These are phyloP conservation scores for Bombus pascuorum DNA, from an alignment of 1,140 invertebrate species.

Conservation along the genomic window DNA sequence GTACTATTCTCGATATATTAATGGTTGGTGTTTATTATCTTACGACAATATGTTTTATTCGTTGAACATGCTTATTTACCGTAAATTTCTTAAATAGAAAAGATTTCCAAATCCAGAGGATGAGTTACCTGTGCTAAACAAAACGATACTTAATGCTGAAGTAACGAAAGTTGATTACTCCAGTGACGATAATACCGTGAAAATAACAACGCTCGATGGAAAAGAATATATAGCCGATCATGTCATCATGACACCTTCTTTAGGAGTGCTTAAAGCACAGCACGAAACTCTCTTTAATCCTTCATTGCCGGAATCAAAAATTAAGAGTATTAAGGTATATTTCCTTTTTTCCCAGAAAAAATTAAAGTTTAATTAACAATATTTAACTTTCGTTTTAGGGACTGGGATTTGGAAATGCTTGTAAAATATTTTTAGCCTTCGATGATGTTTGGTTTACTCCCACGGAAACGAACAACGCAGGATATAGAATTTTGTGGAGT, in stretches of 20 bases:
- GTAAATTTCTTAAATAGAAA: constrained; percentile 66
- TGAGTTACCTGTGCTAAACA: constrained; percentile 70
- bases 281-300: constrained; percentile 77
- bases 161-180: constrained; percentile 72
- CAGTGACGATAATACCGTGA: constrained; percentile 57
- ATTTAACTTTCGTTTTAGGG: constrained; percentile 68
- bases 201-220: constrained; percentile 72
- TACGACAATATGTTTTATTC: not conserved
- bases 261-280: constrained; percentile 80
- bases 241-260: constrained; percentile 80
- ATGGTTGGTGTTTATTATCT: constrained; percentile 76
- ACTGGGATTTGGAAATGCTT: constrained; percentile 84
- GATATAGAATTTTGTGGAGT: constrained; percentile 83
- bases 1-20: constrained; percentile 83
- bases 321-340: constrained; percentile 71
- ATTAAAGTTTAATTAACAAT: not conserved
- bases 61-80: not conserved
- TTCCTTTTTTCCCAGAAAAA: not conserved
- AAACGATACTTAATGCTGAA: constrained; percentile 74
- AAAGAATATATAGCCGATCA: constrained; percentile 72
- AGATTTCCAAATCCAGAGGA: constrained; percentile 67
- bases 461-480: constrained; percentile 18
- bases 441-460: constrained; percentile 85
- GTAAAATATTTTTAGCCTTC: constrained; percentile 89
- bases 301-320: constrained; percentile 71